Conservation (phyloP, 2,113 vertebrate species). For the Heterotis niloticus region DNA sequence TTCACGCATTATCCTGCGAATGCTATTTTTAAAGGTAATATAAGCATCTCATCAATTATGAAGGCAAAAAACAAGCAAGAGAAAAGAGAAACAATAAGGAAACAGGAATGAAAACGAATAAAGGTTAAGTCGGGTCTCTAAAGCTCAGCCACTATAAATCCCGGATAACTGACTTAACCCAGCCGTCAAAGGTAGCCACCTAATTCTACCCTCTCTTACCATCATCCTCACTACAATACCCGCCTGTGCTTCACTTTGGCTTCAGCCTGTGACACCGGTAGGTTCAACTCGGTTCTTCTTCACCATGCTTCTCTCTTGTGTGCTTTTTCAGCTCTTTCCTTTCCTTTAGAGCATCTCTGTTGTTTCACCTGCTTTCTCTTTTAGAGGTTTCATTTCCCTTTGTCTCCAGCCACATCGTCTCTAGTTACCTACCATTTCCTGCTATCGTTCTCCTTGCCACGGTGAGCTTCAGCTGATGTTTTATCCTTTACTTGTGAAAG, state of each 20-base stretch:
- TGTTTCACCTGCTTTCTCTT: background rate
- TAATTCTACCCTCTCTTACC: conserved; percentile 35
- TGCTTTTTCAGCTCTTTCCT: background rate
- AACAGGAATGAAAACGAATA: conserved; percentile 6
- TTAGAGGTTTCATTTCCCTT: too few relatives aligned
- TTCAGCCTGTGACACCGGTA: conserved; percentile 33
- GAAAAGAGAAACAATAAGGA: background rate
- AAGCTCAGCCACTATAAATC: conserved; percentile 64
- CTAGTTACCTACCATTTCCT: too few relatives aligned
- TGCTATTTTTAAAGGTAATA: too few relatives aligned
- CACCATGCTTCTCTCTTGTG: background rate
- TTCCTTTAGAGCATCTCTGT: background rate
- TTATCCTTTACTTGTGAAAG: too few relatives aligned
- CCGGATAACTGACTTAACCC: conserved; percentile 64
- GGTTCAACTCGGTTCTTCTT: conserved; percentile 24
- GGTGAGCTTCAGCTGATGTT: too few relatives aligned
- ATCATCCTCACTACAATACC: conserved; percentile 22
- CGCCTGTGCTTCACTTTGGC: conserved; percentile 20
- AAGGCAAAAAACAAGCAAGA: background rate
- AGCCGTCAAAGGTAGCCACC: conserved; percentile 48
- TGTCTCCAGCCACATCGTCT: too few relatives aligned
- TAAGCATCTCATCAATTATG: background rate
- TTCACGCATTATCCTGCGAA: too few relatives aligned
- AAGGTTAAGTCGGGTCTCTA: conserved; percentile 45
- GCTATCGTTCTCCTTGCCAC: too few relatives aligned